Base-by-base conservation (phyloP, 2,797 vertebrate genomes). In the Tamandua tetradactyla region DNA sequence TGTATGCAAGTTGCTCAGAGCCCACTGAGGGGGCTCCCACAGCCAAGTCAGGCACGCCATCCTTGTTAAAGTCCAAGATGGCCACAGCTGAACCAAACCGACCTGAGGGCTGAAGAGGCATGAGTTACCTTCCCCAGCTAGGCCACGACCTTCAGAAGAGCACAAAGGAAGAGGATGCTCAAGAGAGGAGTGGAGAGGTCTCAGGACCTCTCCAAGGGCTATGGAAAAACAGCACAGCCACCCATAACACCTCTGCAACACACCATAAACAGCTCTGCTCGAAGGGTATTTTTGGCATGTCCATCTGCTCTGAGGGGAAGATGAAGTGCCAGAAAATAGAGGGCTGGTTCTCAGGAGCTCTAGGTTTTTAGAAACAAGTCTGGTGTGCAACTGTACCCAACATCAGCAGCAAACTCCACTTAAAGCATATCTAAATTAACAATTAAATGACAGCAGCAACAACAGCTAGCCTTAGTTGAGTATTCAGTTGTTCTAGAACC, bases 61-160 rank as follows among this genome's bases (percentile, higher is more conserved):
- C 98, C 57, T 93, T 52, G 95, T 98, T 98, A 59, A 98, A 98
- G 86, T 98, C 98, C 95, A 98, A 80, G 69, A 98, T 96, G 14
- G 98, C 97, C 96, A 98, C 25, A 15, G 98, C 97, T 7, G 98
- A 98, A 88, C 98, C 98, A 92, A 98, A 98, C 59, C 98, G 98
- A 94, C 98, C 98, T 96, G 98, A 98, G 82, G 97, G 97, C 98
- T 98, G 42, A 85, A 94, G 87, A 81, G 91, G 59, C 37, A 91
- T 4, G 25, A 0, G 93, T 93, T 40, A 80, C 47, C 93, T 42
- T 1, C 62, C 15, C 30, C 13, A 32, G 78, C n/a, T 14, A 47
- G 61, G 15, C 71, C 30, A 18, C 0, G 0, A 12, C 59, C 87
- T 95, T 83, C 86, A 18, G 32, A 79, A 47, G 9, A 7, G 42